Evolutionary conservation across 2,888 invertebrate species (phyloP).

Genomic region (Thyatira batis): DNA sequence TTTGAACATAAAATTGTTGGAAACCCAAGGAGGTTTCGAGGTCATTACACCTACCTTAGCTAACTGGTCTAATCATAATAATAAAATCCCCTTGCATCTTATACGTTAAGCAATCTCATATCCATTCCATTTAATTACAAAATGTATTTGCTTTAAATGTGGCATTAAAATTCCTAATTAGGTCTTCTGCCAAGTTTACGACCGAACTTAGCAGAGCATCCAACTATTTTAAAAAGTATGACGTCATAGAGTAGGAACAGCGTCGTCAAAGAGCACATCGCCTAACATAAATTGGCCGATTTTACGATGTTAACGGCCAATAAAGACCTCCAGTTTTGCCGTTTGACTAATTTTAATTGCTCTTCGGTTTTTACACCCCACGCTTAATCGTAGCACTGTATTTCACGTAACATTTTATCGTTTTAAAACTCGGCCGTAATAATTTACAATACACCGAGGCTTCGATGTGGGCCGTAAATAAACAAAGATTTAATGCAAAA

Average conservation of each 20-base stretch:
- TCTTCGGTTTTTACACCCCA: conserved; percentile 59
- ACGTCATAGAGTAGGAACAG: conserved; percentile 14
- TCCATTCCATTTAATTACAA: not conserved
- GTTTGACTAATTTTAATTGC: conserved; percentile 75
- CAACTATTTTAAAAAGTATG: not conserved
- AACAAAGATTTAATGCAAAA: conserved; percentile 61
- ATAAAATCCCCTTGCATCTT: no score
- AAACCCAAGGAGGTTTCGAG: not conserved
- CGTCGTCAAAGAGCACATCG: conserved; percentile 35
- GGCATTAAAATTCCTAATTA: not conserved
- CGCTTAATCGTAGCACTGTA: conserved; percentile 54
- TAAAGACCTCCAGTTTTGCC: conserved; percentile 64
- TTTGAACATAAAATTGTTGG: conserved; percentile 1
- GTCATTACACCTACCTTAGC: not conserved
- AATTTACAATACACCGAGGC: conserved; percentile 63
- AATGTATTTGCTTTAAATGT: not conserved
- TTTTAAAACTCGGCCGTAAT: conserved; percentile 57
- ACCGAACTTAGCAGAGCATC: not conserved
- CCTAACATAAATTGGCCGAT: conserved; percentile 63
- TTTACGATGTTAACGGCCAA: conserved; percentile 63
- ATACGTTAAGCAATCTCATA: not conserved
- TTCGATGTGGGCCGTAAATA: conserved; percentile 62
- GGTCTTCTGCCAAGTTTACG: not conserved
- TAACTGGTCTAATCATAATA: not conserved
- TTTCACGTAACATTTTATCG: conserved; percentile 64